Conservation (phyloP, 2,113 vertebrate species). For the Petrocephalus zakoni region DNA sequence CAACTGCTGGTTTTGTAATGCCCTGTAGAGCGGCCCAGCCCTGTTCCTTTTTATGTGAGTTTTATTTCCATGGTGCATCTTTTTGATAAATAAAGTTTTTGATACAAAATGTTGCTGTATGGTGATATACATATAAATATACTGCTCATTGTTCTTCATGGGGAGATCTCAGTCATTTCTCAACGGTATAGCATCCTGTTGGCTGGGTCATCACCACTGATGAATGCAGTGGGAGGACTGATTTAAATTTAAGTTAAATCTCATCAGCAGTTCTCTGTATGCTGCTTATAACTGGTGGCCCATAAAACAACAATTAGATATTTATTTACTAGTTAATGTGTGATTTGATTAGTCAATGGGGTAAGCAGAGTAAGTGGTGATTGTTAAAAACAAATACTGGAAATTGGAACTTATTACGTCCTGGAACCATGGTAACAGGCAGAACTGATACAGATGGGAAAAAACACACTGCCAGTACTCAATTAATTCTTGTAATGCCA, state of each 20-base stretch:
- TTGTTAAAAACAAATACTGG: background rate
- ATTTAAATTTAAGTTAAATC: background rate
- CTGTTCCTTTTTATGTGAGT: slow-evolving; percentile 92
- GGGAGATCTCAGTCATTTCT: background rate
- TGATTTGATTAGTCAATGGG: background rate
- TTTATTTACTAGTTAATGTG: background rate
- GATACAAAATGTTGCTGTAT: slow-evolving; percentile 69
- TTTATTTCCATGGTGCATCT: slow-evolving; percentile 88
- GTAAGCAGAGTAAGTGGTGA: background rate
- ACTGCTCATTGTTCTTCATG: background rate
- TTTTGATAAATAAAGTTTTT: slow-evolving; percentile 96
- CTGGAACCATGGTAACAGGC: background rate
- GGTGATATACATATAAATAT: background rate
- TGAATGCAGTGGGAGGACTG: background rate
- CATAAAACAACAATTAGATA: background rate
- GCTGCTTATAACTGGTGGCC: background rate
- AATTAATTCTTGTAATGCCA: background rate
- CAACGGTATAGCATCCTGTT: background rate
- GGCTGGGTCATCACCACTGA: background rate
- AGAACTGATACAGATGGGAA: background rate
- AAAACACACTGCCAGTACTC: background rate
- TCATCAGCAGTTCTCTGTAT: background rate
- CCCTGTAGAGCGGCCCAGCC: slow-evolving; percentile 82
- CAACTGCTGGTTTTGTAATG: slow-evolving; percentile 86
- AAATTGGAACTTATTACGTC: background rate